These are phyloP conservation scores for Onychomys arenicola DNA, from an alignment of 2,797 vertebrate genomes.

Conservation along the genomic window DNA sequence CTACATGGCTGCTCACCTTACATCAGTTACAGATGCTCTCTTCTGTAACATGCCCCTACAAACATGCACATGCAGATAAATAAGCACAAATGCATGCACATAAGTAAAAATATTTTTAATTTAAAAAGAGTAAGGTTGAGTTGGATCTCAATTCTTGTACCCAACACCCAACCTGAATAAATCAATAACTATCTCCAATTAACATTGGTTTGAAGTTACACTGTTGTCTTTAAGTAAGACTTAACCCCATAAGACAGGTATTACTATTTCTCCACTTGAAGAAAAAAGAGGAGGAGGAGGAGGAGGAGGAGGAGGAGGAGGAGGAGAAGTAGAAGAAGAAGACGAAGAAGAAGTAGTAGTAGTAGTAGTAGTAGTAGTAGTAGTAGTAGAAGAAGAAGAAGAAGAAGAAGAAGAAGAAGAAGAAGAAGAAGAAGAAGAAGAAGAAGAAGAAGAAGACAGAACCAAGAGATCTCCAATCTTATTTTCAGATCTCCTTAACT, in stretches of 20 bases:
- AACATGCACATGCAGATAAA: background rate
- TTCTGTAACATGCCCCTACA: background rate
- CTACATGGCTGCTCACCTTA: background rate
- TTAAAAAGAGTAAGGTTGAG: background rate
- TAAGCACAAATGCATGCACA: background rate
- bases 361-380: no score
- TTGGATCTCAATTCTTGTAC: background rate
- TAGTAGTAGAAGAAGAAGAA: no score
- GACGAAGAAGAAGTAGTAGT: conserved; percentile 2
- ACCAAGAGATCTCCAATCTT: background rate
- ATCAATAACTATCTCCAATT: background rate
- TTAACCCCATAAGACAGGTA: background rate
- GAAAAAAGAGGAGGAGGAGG: conserved; percentile 43
- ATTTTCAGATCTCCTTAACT: background rate
- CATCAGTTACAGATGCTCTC: background rate
- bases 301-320: conserved; percentile 32
- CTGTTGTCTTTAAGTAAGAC: background rate
- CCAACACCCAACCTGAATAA: background rate
- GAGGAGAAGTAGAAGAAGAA: conserved; percentile 23
- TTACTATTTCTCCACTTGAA: background rate
- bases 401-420: no score
- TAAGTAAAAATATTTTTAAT: background rate
- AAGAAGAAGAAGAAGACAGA: background rate
- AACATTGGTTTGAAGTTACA: background rate
- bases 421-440: no score